Conservation (phyloP, 2,888 invertebrate species). For the Philereme transversata region DNA sequence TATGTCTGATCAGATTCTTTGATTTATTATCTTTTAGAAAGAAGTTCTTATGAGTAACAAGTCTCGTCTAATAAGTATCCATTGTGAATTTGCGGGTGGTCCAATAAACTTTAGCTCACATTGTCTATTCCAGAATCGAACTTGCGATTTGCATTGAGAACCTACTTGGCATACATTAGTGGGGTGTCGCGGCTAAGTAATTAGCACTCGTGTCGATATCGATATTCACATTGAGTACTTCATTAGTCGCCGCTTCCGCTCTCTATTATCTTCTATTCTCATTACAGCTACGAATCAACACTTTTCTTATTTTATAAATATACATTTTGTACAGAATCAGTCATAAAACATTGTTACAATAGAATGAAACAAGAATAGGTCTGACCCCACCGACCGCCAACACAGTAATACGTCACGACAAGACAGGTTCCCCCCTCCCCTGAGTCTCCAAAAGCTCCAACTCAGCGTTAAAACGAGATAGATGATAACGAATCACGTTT, state of each 20-base stretch:
- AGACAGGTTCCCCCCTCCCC: slow-evolving; percentile 77
- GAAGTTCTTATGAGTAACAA: slow-evolving; percentile 18
- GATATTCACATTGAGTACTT: slow-evolving; percentile 70
- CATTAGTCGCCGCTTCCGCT: slow-evolving; percentile 60
- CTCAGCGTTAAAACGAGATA: slow-evolving; percentile 70
- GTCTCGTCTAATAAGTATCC: slow-evolving; percentile 20
- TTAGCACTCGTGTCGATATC: slow-evolving; percentile 74
- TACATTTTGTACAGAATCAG: neutral
- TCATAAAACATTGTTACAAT: neutral
- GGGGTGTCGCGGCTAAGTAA: slow-evolving; percentile 69
- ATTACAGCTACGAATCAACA: neutral
- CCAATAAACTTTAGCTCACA: slow-evolving; percentile 76
- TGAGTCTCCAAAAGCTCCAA: slow-evolving; percentile 63
- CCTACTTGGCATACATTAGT: slow-evolving; percentile 78
- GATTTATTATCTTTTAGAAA: neutral
- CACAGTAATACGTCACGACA: slow-evolving; percentile 82
- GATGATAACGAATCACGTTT: slow-evolving; percentile 56
- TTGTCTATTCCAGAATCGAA: slow-evolving; percentile 83
- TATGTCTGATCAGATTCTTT: slow-evolving; percentile 3
- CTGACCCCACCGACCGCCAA: slow-evolving; percentile 74
- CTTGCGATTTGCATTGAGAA: slow-evolving; percentile 81
- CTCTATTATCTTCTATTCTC: slow-evolving; percentile 29
- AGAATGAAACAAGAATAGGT: slow-evolving; percentile 40
- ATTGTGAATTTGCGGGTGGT: slow-evolving; percentile 74
- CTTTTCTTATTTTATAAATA: neutral